These are phyloP conservation scores for Galendromus occidentalis DNA, from an alignment of 1,140 invertebrate species.

Conservation along the genomic window DNA sequence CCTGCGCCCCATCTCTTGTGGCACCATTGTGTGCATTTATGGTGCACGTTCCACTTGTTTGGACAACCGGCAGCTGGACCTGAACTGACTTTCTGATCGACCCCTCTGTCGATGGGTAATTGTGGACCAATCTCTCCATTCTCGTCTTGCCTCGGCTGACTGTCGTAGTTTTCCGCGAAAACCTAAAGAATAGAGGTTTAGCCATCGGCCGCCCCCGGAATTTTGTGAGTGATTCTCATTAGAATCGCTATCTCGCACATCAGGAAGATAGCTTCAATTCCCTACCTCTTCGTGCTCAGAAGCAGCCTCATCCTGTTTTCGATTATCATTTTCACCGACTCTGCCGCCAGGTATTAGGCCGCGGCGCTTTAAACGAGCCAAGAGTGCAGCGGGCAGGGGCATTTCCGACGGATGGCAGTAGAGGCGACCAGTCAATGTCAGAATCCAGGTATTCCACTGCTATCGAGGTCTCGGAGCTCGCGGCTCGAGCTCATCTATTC, in stretches of 20 bases:
- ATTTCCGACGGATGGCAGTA: conserved; percentile 30
- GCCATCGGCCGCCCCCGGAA: too few relatives aligned
- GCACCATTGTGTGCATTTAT: conserved; percentile 74
- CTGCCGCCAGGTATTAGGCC: conserved; percentile 36
- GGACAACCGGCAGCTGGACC: conserved; percentile 52
- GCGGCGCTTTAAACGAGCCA: conserved; percentile 59
- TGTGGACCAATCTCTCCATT: neutral
- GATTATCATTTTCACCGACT: too few relatives aligned
- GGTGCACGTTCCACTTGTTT: conserved; percentile 86
- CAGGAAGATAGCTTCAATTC: too few relatives aligned
- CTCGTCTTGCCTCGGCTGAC: conserved; percentile 20
- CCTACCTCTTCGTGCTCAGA: conserved; percentile 35
- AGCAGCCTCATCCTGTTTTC: neutral
- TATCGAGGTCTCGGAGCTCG: too few relatives aligned
- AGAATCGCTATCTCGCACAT: too few relatives aligned
- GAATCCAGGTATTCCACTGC: too few relatives aligned
- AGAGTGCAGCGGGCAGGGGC: conserved; percentile 66
- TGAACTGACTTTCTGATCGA: neutral
- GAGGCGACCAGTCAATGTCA: too few relatives aligned
- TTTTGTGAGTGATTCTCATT: too few relatives aligned
- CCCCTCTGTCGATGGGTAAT: neutral
- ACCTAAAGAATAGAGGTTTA: conserved; percentile 32
- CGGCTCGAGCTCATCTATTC: too few relatives aligned
- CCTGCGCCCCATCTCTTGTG: conserved; percentile 65
- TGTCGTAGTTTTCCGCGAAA: conserved; percentile 68